phyloP scores from a whole-genome alignment of 2,888 invertebrate genomes.

The Cristatella mucedo region DNA sequence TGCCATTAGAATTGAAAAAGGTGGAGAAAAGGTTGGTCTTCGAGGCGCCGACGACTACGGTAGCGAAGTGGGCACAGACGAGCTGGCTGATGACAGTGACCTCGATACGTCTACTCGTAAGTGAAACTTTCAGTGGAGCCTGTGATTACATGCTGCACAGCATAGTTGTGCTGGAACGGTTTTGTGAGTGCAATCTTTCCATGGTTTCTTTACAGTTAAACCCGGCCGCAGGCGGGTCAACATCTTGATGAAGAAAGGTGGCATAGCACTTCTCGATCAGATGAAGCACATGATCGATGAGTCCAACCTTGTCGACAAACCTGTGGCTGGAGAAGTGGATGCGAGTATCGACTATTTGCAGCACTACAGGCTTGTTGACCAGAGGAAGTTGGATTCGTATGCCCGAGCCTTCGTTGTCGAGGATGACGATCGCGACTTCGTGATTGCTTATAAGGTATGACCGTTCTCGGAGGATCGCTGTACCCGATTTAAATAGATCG shows the following conservation, averaged over 20 bases:
- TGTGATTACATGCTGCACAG: not conserved
- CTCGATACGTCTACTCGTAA: constrained; percentile 31
- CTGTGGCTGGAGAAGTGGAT: constrained; percentile 19
- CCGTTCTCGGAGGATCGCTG: not conserved
- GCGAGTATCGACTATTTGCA: constrained; percentile 31
- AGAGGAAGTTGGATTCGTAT: constrained; percentile 28
- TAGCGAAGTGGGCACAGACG: constrained; percentile 29
- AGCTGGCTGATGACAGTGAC: constrained; percentile 33
- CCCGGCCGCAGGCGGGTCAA: constrained; percentile 27
- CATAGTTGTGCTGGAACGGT: not conserved
- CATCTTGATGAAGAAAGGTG: constrained; percentile 31
- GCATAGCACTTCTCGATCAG: constrained; percentile 27
- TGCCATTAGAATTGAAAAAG: constrained; percentile 22
- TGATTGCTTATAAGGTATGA: constrained; percentile 22
- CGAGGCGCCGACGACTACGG: constrained; percentile 27
- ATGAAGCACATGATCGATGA: constrained; percentile 28
- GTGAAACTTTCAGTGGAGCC: constrained; percentile 11
- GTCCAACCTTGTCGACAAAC: constrained; percentile 23
- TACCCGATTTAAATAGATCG: too few species aligned
- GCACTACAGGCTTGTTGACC: constrained; percentile 33
- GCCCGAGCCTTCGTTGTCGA: constrained; percentile 34
- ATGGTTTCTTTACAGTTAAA: constrained; percentile 22
- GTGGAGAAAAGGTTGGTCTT: constrained; percentile 24
- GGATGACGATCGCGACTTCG: constrained; percentile 30
- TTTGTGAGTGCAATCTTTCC: too few species aligned